These are phyloP conservation scores for human (Homo sapiens) DNA, from an alignment of 2,113 vertebrate species.

Conservation along the genomic window GRCh38 chr16:72474001-72474500, in stretches of 20 bases:
- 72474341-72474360: slow-evolving; percentile 10
- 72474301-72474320: slow-evolving; percentile 28
- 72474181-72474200: slow-evolving; percentile 54
- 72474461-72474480: slow-evolving; percentile 36
- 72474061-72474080: slow-evolving; percentile 30
- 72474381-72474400: slow-evolving; percentile 40
- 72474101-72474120: slow-evolving; percentile 18
- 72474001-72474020: slow-evolving; percentile 34
- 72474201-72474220: slow-evolving; percentile 2
- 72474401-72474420: slow-evolving; percentile 31
- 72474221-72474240: slow-evolving; percentile 57
- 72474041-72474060: slow-evolving; percentile 18
- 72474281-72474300: slow-evolving; percentile 34
- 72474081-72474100: background rate
- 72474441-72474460: slow-evolving; percentile 31
- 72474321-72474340: slow-evolving; percentile 43
- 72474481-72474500: slow-evolving; percentile 35
- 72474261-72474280: slow-evolving; percentile 23
- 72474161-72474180: slow-evolving; percentile 39
- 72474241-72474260: slow-evolving; percentile 50
- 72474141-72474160: slow-evolving; percentile 51
- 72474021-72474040: background rate
- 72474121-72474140: slow-evolving; percentile 36
- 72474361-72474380: slow-evolving; percentile 30
- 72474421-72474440: slow-evolving; percentile 58